phyloP scores from a whole-genome alignment of 2,888 invertebrate species.

The Chaetogeoica ovagalla region DNA sequence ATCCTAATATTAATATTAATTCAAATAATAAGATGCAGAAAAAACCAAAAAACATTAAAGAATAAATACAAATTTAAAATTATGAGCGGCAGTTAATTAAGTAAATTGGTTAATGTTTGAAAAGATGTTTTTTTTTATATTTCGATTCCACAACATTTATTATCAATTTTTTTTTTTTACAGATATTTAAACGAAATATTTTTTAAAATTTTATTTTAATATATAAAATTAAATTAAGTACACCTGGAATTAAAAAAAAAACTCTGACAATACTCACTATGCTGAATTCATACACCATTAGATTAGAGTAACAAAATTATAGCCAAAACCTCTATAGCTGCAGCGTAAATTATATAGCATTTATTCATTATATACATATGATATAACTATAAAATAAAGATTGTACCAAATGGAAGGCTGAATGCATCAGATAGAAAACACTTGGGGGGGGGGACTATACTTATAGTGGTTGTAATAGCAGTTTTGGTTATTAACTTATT shows the following conservation, averaged over 20 bases:
- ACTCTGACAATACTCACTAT: constrained; percentile 10
- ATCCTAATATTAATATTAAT: constrained; percentile 59
- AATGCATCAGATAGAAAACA: background rate
- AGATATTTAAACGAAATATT: background rate
- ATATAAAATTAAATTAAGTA: no score
- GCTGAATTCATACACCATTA: background rate
- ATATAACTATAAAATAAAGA: background rate
- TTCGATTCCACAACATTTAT: background rate
- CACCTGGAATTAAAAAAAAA: background rate
- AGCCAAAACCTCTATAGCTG: background rate
- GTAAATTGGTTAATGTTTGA: constrained; percentile 11
- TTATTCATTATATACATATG: no score
- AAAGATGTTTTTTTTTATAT: background rate
- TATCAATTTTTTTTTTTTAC: background rate
- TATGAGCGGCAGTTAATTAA: background rate
- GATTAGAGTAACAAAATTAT: background rate
- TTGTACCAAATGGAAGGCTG: background rate
- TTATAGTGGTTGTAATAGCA: background rate
- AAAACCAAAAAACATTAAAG: background rate
- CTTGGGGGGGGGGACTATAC: no score
- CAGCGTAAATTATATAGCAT: no score
- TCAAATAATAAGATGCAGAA: constrained; percentile 20
- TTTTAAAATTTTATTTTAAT: no score
- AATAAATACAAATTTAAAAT: constrained; percentile 2
- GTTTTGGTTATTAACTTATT: constrained; percentile 10